Conservation (phyloP, 2,888 invertebrate genomes). For the Cataglyphis rosenhaueri region DNA sequence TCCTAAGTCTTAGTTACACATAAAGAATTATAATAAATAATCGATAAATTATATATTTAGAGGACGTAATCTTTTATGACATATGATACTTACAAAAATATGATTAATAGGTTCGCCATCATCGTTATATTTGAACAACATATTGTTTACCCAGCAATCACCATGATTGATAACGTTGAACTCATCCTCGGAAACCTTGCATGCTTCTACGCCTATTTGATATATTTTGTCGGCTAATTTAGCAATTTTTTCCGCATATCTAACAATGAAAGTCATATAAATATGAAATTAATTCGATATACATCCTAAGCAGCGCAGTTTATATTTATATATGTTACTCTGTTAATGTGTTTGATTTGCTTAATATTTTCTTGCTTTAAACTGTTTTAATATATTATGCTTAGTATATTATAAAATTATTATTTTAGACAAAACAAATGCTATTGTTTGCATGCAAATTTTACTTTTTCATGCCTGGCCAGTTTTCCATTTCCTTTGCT, state of each 20-base stretch:
- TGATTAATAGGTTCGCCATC: conserved; percentile 74
- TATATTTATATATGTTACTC: background rate
- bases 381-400: background rate
- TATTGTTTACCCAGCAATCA: conserved; percentile 83
- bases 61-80: background rate
- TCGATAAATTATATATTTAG: background rate
- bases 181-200: conserved; percentile 61
- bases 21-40: background rate
- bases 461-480: conserved; percentile 77
- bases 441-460: background rate
- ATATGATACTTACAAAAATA: conserved; percentile 77
- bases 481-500: conserved; percentile 66
- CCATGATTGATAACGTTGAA: conserved; percentile 83
- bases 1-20: background rate
- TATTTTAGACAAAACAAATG: background rate
- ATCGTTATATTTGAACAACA: conserved; percentile 81
- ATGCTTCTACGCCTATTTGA: conserved; percentile 45
- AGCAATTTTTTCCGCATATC: conserved; percentile 73
- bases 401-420: background rate
- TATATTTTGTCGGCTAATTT: conserved; percentile 61
- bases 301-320: background rate
- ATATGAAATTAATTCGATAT: conserved; percentile 1
- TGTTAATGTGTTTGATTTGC: background rate
- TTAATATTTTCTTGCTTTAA: background rate
- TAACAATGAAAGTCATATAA: conserved; percentile 38